A percentile compares a stretch with the other conserved stretches of the same genome.
Evolutionary conservation across 1,140 invertebrate genomes (phyloP).

Genomic region (Drosophila nikananu): DNA sequence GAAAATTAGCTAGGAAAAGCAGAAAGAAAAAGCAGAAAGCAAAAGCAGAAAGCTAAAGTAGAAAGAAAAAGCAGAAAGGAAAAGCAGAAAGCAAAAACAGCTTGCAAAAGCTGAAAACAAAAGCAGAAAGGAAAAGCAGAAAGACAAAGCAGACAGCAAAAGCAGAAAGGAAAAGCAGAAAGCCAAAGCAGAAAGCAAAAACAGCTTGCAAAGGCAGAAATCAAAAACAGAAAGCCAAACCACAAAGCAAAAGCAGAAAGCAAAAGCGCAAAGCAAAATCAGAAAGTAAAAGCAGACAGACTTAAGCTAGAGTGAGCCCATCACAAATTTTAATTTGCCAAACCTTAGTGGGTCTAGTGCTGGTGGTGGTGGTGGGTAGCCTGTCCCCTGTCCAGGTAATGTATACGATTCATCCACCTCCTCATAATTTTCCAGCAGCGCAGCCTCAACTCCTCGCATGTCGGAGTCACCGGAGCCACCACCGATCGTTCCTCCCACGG

Average conservation of each 20-base stretch:
- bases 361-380: slow-evolving; percentile 1
- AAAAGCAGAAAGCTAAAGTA: slow-evolving; percentile 9
- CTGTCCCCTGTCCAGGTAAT: slow-evolving; percentile 17
- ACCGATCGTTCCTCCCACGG: slow-evolving; percentile 17
- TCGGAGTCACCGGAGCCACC: background rate
- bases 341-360: slow-evolving; percentile 35
- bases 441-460: slow-evolving; percentile 22
- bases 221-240: background rate
- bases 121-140: background rate
- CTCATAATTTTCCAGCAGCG: slow-evolving; percentile 36
- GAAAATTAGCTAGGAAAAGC: too few species aligned
- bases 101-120: slow-evolving; percentile 7
- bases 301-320: slow-evolving; percentile 69
- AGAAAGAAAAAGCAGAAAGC: slow-evolving; percentile 25
- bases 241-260: slow-evolving; percentile 14
- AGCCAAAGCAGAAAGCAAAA: slow-evolving; percentile 23
- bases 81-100: slow-evolving; percentile 2
- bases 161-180: slow-evolving; percentile 15
- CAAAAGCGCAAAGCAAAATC: slow-evolving; percentile 3
- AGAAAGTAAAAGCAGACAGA: slow-evolving; percentile 20
- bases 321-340: slow-evolving; percentile 83
- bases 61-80: slow-evolving; percentile 25
- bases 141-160: slow-evolving; percentile 12
- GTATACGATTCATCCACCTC: slow-evolving; percentile 6
- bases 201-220: slow-evolving; percentile 1